phyloP scores from a whole-genome alignment of 1,140 invertebrate species.

The Probaryconus sp. region DNA sequence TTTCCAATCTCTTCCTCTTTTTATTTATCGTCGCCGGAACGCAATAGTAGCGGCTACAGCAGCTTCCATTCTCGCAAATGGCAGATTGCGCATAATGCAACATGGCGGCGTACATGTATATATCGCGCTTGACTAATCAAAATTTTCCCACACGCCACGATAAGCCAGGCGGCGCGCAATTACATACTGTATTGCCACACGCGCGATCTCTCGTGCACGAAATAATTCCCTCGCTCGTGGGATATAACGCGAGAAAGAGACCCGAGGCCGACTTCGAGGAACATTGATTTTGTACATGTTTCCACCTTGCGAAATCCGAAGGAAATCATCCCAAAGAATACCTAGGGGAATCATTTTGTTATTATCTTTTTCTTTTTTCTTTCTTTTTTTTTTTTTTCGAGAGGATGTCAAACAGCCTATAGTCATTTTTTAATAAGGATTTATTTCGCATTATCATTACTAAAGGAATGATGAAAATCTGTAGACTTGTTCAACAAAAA shows the following conservation, averaged over 20 bases:
- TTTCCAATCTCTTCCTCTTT: slow-evolving; percentile 14
- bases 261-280: slow-evolving; percentile 20
- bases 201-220: slow-evolving; percentile 58
- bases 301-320: not conserved
- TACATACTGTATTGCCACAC: slow-evolving; percentile 55
- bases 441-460: too few relatives aligned
- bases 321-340: slow-evolving; percentile 6
- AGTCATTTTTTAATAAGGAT: too few relatives aligned
- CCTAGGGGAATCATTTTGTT: too few relatives aligned
- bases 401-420: too few relatives aligned
- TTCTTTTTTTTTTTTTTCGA: too few relatives aligned
- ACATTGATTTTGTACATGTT: slow-evolving; percentile 12
- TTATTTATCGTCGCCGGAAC: not conserved
- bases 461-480: too few relatives aligned
- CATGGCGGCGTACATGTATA: slow-evolving; percentile 9
- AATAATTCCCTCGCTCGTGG: slow-evolving; percentile 50
- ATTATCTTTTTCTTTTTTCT: too few relatives aligned
- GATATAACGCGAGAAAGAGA: slow-evolving; percentile 43
- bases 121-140: slow-evolving; percentile 55
- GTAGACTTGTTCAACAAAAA: too few relatives aligned
- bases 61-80: slow-evolving; percentile 32
- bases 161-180: slow-evolving; percentile 45
- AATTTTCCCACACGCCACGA: slow-evolving; percentile 58
- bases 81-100: slow-evolving; percentile 17
- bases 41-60: slow-evolving; percentile 11